phyloP scores from a whole-genome alignment of 2,113 vertebrate species.

The Caranx ignobilis region DNA sequence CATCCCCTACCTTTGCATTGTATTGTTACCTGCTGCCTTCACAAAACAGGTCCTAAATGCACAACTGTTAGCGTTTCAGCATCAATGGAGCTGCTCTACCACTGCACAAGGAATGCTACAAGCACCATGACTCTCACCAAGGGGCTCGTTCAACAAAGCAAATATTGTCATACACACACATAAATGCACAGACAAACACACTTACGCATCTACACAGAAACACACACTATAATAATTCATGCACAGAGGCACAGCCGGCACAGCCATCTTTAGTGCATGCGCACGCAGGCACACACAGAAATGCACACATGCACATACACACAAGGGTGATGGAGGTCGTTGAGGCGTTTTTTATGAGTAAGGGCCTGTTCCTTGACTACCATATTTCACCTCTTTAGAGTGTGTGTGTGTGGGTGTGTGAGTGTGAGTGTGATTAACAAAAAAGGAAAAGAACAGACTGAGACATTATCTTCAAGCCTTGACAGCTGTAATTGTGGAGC shows the following conservation, averaged over 20 bases:
- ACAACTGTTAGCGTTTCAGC: constrained; percentile 50
- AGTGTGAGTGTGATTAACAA: constrained; percentile 30
- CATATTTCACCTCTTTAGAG: constrained; percentile 71
- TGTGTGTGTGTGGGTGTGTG: constrained; percentile 16
- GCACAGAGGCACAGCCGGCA: constrained; percentile 43
- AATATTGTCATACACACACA: constrained; percentile 71
- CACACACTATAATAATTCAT: constrained; percentile 70
- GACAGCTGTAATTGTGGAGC: constrained; percentile 83
- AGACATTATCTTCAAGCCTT: constrained; percentile 78
- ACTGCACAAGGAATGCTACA: constrained; percentile 57
- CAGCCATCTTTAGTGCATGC: constrained; percentile 52
- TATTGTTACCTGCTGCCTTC: constrained; percentile 32
- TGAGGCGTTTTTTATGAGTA: constrained; percentile 70
- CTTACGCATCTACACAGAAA: constrained; percentile 38
- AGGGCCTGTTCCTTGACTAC: constrained; percentile 57
- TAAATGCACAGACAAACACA: constrained; percentile 45
- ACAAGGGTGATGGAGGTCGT: constrained; percentile 57
- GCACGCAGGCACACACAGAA: constrained; percentile 39
- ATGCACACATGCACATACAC: constrained; percentile 31
- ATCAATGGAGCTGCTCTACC: constrained; percentile 49
- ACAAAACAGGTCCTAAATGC: constrained; percentile 52
- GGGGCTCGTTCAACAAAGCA: constrained; percentile 78
- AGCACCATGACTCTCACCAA: constrained; percentile 63
- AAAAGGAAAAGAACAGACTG: constrained; percentile 40
- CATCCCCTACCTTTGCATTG: not conserved